phyloP scores from a whole-genome alignment of 2,797 vertebrate genomes.

The Paguma larvata region DNA sequence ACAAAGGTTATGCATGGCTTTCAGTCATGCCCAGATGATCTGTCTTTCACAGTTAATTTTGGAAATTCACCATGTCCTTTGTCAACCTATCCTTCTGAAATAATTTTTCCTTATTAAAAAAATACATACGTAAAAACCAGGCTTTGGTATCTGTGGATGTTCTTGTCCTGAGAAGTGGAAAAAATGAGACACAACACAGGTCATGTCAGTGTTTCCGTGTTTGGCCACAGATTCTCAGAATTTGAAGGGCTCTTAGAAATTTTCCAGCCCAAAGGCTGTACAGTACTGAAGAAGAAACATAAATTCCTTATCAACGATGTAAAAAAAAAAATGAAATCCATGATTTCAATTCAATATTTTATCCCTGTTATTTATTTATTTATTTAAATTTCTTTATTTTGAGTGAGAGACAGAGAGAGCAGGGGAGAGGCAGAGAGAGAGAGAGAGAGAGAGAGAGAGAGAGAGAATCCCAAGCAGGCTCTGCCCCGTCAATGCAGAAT shows the following conservation, averaged over 20 bases:
- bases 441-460: no score
- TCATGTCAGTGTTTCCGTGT: not conserved
- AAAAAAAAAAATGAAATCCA: not conserved
- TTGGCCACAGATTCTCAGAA: not conserved
- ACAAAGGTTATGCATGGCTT: slow-evolving; percentile 85
- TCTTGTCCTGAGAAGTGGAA: slow-evolving; percentile 22
- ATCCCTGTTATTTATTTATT: not conserved
- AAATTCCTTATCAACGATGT: not conserved
- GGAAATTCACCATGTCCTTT: slow-evolving; percentile 76
- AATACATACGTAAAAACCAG: slow-evolving; percentile 73
- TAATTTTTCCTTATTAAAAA: slow-evolving; percentile 68
- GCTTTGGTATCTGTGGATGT: slow-evolving; percentile 40
- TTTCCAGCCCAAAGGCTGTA: not conserved
- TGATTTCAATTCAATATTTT: not conserved
- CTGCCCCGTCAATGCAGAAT: no score
- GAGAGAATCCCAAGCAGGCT: no score
- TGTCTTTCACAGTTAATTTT: slow-evolving; percentile 82
- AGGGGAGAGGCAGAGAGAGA: no score
- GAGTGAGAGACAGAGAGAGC: no score
- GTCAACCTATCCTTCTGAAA: slow-evolving; percentile 71
- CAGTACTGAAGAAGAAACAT: not conserved
- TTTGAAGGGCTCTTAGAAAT: not conserved
- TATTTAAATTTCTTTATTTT: no score
- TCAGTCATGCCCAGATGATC: slow-evolving; percentile 82
- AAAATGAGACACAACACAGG: not conserved